A percentile compares a stretch with the other conserved stretches of the same genome.
These are phyloP conservation scores for Scrobipalpa atriplicella DNA, from an alignment of 2,888 invertebrate species.

Conservation along the genomic window DNA sequence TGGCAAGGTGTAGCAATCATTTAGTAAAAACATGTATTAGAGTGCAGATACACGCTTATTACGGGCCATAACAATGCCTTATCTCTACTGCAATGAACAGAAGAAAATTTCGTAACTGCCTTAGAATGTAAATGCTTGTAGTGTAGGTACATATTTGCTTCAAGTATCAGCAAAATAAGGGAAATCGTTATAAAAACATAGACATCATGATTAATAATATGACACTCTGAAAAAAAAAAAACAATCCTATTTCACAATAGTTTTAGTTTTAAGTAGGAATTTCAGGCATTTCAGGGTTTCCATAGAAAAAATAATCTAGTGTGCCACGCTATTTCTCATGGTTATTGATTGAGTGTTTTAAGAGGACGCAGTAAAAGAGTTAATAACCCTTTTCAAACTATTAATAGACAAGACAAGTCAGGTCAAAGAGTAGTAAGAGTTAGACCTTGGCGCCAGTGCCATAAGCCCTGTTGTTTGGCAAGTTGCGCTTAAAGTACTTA, in stretches of 20 bases:
- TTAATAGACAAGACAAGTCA: background rate
- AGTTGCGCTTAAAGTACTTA: background rate
- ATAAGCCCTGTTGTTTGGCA: background rate
- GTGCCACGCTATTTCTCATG: too few relatives aligned
- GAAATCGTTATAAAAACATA: background rate
- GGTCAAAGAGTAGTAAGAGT: background rate
- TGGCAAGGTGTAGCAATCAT: conserved; percentile 11
- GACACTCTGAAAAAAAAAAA: background rate
- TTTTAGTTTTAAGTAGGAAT: background rate
- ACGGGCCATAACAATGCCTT: conserved; percentile 15
- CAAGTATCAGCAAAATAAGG: background rate
- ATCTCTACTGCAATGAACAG: conserved; percentile 3
- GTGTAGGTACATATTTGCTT: background rate
- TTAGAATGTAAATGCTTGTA: conserved; percentile 16
- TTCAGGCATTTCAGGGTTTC: too few relatives aligned
- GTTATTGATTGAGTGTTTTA: background rate
- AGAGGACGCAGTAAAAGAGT: background rate
- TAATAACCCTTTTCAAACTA: background rate
- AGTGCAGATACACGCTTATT: conserved; percentile 7
- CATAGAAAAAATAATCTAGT: too few relatives aligned
- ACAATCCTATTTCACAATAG: background rate
- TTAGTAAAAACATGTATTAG: conserved; percentile 14
- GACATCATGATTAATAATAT: background rate
- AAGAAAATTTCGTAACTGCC: conserved; percentile 8
- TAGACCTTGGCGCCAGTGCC: background rate